Evolutionary conservation across 2,113 vertebrate genomes (phyloP), one percentile per base, ranked within the genome.

Genomic region (Petrocephalus zakoni): DNA sequence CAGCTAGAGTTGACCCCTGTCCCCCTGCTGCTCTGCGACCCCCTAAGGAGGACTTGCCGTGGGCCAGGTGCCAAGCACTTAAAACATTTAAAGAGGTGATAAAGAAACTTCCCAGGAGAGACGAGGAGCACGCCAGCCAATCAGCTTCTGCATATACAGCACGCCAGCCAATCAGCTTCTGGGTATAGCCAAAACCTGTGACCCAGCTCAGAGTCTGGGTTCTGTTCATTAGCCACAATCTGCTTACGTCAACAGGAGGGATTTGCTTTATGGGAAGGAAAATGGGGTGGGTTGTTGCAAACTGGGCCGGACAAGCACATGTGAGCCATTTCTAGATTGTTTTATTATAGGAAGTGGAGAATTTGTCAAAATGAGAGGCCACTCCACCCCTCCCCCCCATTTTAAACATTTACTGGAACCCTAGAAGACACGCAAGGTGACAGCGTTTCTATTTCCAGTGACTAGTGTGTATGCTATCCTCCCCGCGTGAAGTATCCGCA

Each of bases 41-140:
- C 97, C 96, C 96, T 96, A 96, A 93, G 93, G 96, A 96, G 96
- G 95, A 96, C 94, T 94, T 96, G 94, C 94, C 93, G 93, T 94
- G 94, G 96, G 96, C 97, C 95, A 92, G 93, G 93, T 90, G 96
- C 97, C 97, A 97, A 98, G 94, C 93, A 96, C 96, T 93, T 96
- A 97, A 97, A 98, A 97, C 42, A 97, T 97, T 98, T 98, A 97
- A 98, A 97, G 97, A 98, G 97, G 97, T 98, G 98, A 96, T 96
- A 96, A 96, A 96, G 97, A 98, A 97, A 97, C 96, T 97, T 94
- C 96, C 97, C 97, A 98, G 97, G 97, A 95, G 95, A 96, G 96
- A 96, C 94, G 96, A 94, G 94, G 93, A 95, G 93, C 93, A 95
- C 94, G 95, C 94, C 93, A 92, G 90, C 93, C 92, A 94, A 93